Conservation (phyloP, 2,888 invertebrate genomes). For the Ischnus inquisitorius region DNA sequence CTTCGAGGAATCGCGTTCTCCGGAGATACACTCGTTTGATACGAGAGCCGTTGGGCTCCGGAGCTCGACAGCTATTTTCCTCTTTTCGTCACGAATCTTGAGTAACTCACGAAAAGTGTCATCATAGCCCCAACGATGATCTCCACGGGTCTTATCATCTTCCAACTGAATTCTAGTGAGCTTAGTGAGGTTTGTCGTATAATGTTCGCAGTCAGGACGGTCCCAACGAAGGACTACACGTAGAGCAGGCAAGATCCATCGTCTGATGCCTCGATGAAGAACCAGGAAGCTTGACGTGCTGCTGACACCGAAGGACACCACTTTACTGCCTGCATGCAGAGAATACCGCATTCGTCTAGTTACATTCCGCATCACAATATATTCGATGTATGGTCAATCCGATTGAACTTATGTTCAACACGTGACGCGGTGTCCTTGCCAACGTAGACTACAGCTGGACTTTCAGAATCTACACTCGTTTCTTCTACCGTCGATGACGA, state of each 20-base stretch:
- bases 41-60: not conserved
- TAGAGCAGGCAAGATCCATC: slow-evolving; percentile 21
- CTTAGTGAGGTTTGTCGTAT: slow-evolving; percentile 16
- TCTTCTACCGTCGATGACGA: slow-evolving; percentile 5
- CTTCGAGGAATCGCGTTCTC: not conserved
- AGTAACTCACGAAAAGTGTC: not conserved
- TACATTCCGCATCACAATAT: not conserved
- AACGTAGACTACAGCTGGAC: not conserved
- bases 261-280: slow-evolving; percentile 29
- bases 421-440: slow-evolving; percentile 9
- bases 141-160: slow-evolving; percentile 20
- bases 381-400: slow-evolving; percentile 21
- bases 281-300: slow-evolving; percentile 47
- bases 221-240: not conserved
- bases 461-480: not conserved
- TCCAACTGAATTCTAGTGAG: slow-evolving; percentile 9
- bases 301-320: slow-evolving; percentile 34
- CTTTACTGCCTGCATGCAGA: slow-evolving; percentile 18
- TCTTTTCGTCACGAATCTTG: slow-evolving; percentile 1
- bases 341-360: not conserved
- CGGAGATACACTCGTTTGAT: slow-evolving; percentile 32
- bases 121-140: not conserved
- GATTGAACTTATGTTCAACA: slow-evolving; percentile 37
- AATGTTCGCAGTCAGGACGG: slow-evolving; percentile 31
- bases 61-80: not conserved